phyloP scores from a whole-genome alignment of 2,888 invertebrate genomes.

The Drosophila subquinaria region DNA sequence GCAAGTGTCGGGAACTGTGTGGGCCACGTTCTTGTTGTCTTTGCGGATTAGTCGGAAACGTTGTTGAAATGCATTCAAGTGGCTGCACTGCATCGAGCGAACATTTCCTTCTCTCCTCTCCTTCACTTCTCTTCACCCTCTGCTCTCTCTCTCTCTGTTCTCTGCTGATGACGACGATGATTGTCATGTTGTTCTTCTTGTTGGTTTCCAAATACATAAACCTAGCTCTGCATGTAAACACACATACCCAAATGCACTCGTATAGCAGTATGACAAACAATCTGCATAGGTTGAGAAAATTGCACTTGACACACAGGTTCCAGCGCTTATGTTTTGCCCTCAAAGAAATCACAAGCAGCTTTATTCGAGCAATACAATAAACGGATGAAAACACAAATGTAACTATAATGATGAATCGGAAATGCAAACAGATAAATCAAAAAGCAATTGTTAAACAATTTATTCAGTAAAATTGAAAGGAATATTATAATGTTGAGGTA shows the following conservation, averaged over 20 bases:
- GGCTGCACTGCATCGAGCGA: constrained; percentile 57
- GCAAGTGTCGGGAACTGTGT: constrained; percentile 51
- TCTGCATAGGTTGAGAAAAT: constrained; percentile 22
- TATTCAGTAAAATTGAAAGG: background rate
- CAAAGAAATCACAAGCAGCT: constrained; percentile 21
- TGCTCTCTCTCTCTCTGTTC: constrained; percentile 1
- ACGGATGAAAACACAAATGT: constrained; percentile 16
- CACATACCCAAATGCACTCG: background rate
- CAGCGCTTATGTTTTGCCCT: constrained; percentile 11
- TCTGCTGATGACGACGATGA: constrained; percentile 29
- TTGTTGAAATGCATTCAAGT: constrained; percentile 72
- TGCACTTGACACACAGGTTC: constrained; percentile 25
- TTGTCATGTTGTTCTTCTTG: constrained; percentile 31
- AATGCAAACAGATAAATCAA: background rate
- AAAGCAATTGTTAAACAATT: background rate
- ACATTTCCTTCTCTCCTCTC: constrained; percentile 8
- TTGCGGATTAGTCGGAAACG: constrained; percentile 70
- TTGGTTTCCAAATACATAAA: constrained; percentile 4
- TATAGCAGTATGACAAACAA: constrained; percentile 3
- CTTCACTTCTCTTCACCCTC: constrained; percentile 1
- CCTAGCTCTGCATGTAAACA: constrained; percentile 5
- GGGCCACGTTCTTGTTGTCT: constrained; percentile 58
- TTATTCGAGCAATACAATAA: constrained; percentile 18
- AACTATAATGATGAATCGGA: constrained; percentile 9
- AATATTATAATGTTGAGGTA: background rate